Evolutionary conservation across 2,797 vertebrate genomes (phyloP).

Genomic region (Leptodactylus fallax): DNA sequence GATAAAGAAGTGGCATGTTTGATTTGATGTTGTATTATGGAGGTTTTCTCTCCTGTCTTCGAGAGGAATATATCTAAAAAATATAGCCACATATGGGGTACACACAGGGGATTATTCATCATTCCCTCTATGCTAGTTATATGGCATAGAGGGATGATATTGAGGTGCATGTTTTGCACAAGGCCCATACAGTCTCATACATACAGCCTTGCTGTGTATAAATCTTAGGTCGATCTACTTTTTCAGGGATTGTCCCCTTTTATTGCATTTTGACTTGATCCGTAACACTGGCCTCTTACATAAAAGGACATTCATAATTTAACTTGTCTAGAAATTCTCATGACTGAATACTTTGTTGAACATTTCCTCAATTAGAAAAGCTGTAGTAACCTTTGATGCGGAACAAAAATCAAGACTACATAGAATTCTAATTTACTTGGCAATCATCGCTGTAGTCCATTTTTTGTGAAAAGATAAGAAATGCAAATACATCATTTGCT

Average conservation of each 20-base stretch:
- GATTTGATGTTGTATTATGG: neutral
- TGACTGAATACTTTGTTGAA: neutral
- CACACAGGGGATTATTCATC: neutral
- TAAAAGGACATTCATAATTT: slow-evolving; percentile 11
- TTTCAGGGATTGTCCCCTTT: neutral
- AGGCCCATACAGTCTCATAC: neutral
- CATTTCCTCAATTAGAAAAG: slow-evolving; percentile 1
- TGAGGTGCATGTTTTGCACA: too few species aligned
- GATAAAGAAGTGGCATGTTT: neutral
- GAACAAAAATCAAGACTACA: neutral
- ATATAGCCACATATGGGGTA: neutral
- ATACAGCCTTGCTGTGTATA: neutral
- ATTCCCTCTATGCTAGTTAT: too few species aligned
- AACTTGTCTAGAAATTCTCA: neutral
- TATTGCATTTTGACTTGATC: neutral
- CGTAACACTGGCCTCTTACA: neutral
- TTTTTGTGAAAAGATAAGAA: neutral
- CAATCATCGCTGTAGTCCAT: neutral
- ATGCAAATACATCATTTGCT: neutral
- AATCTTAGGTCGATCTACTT: neutral
- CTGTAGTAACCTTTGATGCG: neutral
- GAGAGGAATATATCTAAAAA: neutral
- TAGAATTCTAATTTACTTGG: neutral
- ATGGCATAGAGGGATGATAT: too few species aligned
- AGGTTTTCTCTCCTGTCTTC: neutral